Conservation (phyloP, 1,140 invertebrate genomes). For the Xylocopa sonorina region DNA sequence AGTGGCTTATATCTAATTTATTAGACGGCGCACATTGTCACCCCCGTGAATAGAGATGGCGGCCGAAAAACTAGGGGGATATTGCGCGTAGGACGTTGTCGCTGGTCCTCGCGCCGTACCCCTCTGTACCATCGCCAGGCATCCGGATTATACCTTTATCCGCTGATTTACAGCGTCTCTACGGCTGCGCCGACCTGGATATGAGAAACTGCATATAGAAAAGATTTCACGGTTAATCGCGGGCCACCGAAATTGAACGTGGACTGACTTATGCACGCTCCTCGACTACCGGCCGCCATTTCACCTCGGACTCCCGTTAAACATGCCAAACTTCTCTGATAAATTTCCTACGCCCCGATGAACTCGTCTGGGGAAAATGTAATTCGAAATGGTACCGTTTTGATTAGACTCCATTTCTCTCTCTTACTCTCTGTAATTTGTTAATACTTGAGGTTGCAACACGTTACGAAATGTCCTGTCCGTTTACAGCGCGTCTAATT, state of each 20-base stretch:
- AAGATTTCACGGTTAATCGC: slow-evolving; percentile 57
- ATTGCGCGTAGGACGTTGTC: slow-evolving; percentile 33
- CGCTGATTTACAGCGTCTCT: slow-evolving; percentile 60
- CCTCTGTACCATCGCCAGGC: slow-evolving; percentile 36
- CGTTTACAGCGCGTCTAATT: too few relatives aligned
- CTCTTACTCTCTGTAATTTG: too few relatives aligned
- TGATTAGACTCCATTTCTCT: fast-evolving
- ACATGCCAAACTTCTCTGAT: neutral
- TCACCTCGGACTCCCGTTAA: neutral
- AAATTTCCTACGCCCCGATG: neutral
- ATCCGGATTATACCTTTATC: slow-evolving; percentile 62
- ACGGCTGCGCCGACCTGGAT: slow-evolving; percentile 17
- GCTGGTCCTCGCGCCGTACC: slow-evolving; percentile 27
- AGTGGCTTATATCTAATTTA: slow-evolving; percentile 46
- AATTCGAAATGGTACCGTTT: neutral
- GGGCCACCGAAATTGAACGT: slow-evolving; percentile 42
- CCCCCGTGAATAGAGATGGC: slow-evolving; percentile 42
- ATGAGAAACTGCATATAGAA: slow-evolving; percentile 64
- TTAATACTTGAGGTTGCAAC: too few relatives aligned
- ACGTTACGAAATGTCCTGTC: too few relatives aligned
- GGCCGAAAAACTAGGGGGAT: slow-evolving; percentile 48
- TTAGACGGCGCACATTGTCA: slow-evolving; percentile 29
- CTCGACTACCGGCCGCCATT: too few relatives aligned
- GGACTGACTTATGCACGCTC: slow-evolving; percentile 24
- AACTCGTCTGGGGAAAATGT: neutral